Evolutionary conservation across 2,888 invertebrate genomes (phyloP), one percentile per base, ranked within the genome.

Genomic region (Dryococelus australis): DNA sequence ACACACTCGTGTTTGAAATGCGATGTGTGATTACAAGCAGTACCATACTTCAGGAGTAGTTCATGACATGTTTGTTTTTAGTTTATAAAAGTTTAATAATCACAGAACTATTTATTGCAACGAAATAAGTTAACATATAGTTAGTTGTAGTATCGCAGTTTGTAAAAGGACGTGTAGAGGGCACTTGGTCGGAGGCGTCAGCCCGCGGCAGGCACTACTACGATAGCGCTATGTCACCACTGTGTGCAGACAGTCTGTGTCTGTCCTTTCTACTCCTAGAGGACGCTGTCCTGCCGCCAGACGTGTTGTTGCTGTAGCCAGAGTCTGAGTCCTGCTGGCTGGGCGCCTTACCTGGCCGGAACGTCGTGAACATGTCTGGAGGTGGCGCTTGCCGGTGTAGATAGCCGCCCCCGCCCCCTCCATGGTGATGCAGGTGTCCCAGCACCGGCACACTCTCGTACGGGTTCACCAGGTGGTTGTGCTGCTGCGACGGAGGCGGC

Each of bases 231-330:
- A 88, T 53, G 53, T 89, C 88, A 6, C 88, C 89, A 43, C 88
- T 88, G 43, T 87, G 89, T 43, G 87, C 87, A n/a, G 89, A 88
- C 43, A 88, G 89, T 89, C 89, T 89, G 86, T 89, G 89, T 13
- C 65, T 53, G 80, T 87, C 89, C 85, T 88, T 88, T 8, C 88
- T 53, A 35, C 88, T 87, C n/a, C 91, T 90, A 26, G 87, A 94
- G 6, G 94, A 94, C 5, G 94, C 94, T 6, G 94, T 94, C 86
- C 95, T 92, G 1, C 95, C 95, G 0, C 95, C 95, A 89, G 95
- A 95, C 8, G 96, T 96, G 91, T 96, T 96, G 92, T 97, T 97
- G 92, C 97, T 97, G 92, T 97, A 97, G 16, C 97, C 97, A 84
- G 97, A 97, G 92, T 97, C 97, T 13, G 97, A 97, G 51, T 97